Percentiles rank a stretch among this genome's conserved stretches.
These are phyloP conservation scores for Ctenoplectra terminalis DNA, from an alignment of 1,140 invertebrate species.

Conservation along the genomic window DNA sequence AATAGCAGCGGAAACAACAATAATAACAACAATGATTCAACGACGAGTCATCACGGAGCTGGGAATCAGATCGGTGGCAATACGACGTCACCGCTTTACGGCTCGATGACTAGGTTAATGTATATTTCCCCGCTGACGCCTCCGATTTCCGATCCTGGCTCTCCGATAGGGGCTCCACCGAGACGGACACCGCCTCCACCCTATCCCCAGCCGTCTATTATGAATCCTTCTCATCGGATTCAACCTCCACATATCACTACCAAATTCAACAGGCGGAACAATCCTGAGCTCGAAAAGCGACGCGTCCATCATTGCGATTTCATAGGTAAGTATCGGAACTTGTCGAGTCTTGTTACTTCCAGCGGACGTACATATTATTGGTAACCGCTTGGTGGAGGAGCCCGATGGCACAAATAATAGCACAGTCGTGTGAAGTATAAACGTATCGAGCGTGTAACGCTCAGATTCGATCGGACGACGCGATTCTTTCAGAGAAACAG, in stretches of 20 bases:
- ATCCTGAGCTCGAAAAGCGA: constrained; percentile 97
- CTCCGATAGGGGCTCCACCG: constrained; percentile 86
- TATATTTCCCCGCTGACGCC: constrained; percentile 92
- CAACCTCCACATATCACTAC: constrained; percentile 77
- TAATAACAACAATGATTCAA: constrained; percentile 76
- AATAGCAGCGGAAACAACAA: constrained; percentile 63
- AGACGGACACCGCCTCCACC: constrained; percentile 86
- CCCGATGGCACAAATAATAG: too few relatives aligned
- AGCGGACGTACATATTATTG: too few relatives aligned
- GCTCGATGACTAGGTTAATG: constrained; percentile 85
- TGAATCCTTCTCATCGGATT: constrained; percentile 78
- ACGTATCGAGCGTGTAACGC: not conserved
- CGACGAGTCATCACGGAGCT: constrained; percentile 71
- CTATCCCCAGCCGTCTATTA: constrained; percentile 83
- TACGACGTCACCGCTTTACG: constrained; percentile 79
- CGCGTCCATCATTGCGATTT: constrained; percentile 98
- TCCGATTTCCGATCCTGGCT: constrained; percentile 92
- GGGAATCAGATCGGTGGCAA: constrained; percentile 78
- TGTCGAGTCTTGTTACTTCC: not conserved
- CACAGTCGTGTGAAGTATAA: too few relatives aligned
- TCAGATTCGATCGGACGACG: not conserved
- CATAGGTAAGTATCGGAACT: constrained; percentile 87
- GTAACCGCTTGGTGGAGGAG: not conserved
- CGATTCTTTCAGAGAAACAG: not conserved
- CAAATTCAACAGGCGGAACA: constrained; percentile 96